These are phyloP conservation scores for Pinna nobilis DNA, from an alignment of 1,140 invertebrate species.

Conservation along the genomic window DNA sequence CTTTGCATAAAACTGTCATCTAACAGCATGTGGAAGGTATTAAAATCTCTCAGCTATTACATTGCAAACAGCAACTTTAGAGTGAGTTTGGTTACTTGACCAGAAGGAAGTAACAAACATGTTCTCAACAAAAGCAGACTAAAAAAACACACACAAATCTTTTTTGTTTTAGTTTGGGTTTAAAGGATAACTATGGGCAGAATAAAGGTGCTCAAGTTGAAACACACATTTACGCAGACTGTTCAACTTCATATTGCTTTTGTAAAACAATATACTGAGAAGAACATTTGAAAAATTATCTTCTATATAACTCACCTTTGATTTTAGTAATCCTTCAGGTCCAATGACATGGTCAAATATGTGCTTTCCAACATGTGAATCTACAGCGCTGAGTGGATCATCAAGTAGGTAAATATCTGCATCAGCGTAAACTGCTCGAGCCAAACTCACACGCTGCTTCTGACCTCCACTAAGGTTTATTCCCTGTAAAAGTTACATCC, in stretches of 20 bases:
- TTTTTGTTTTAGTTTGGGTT: no score
- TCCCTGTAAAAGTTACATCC: constrained; percentile 53
- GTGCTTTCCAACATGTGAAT: constrained; percentile 76
- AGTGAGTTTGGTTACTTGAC: no score
- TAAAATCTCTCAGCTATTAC: no score
- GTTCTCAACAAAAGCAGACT: no score
- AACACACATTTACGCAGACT: not conserved
- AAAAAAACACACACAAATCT: no score
- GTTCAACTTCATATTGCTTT: not conserved
- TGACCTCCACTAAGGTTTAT: constrained; percentile 77
- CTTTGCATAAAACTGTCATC: no score
- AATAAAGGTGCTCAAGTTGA: not conserved
- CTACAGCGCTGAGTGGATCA: constrained; percentile 77
- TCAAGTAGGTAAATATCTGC: constrained; percentile 85
- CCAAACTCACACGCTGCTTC: constrained; percentile 77
- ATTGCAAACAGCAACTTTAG: no score
- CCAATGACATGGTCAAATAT: constrained; percentile 75
- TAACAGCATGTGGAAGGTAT: no score
- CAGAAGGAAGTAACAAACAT: no score
- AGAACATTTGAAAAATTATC: not conserved
- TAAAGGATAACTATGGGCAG: no score
- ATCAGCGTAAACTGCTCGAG: constrained; percentile 75
- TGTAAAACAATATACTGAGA: not conserved
- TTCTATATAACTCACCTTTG: constrained; percentile 59
- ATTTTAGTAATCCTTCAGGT: constrained; percentile 78